Percentiles rank a stretch among this genome's conserved stretches.
These are phyloP conservation scores for Marcusenius ussheri DNA, from an alignment of 2,113 vertebrate species.

Conservation along the genomic window DNA sequence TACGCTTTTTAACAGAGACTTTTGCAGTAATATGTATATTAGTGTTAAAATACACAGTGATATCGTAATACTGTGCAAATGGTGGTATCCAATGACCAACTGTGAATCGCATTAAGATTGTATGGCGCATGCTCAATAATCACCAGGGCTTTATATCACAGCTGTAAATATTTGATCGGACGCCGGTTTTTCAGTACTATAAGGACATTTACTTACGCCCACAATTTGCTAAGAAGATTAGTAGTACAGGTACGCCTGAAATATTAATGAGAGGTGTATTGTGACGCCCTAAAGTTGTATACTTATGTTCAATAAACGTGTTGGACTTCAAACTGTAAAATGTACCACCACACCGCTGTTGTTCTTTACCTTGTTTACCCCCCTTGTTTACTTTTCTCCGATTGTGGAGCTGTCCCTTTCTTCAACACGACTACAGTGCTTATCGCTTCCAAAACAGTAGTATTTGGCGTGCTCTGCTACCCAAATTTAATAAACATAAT, in stretches of 20 bases:
- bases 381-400: no score
- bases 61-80: neutral
- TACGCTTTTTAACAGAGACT: neutral
- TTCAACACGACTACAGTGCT: neutral
- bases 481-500: neutral
- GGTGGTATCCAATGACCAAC: neutral
- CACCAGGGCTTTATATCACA: neutral
- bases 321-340: no score
- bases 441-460: neutral
- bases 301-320: no score
- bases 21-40: neutral
- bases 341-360: no score
- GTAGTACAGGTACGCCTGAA: no score
- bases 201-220: neutral
- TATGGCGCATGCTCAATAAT: neutral
- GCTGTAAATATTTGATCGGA: neutral
- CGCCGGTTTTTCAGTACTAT: neutral
- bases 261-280: no score
- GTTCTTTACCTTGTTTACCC: no score
- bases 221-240: no score
- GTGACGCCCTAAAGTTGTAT: no score
- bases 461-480: neutral
- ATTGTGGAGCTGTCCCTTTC: neutral
- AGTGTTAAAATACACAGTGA: neutral
- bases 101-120: neutral